Evolutionary conservation across 2,797 vertebrate genomes (phyloP).

Genomic region (Malacoctenus gilli): DNA sequence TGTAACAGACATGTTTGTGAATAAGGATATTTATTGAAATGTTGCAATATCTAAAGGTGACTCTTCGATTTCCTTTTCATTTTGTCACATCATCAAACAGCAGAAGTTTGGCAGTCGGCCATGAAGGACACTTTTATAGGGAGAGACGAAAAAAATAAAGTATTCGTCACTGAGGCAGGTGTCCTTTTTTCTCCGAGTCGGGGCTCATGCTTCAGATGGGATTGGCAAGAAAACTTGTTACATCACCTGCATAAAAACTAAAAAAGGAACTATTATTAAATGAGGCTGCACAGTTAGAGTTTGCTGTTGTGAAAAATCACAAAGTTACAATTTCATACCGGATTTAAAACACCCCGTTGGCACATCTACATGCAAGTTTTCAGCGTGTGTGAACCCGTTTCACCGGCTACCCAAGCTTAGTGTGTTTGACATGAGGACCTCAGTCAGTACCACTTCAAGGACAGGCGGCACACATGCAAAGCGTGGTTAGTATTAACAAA

Average conservation of each 20-base stretch:
- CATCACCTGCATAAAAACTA: constrained; percentile 11
- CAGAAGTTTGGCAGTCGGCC: constrained; percentile 63
- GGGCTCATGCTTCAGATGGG: constrained; percentile 20
- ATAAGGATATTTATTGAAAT: constrained; percentile 74
- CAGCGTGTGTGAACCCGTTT: constrained; percentile 4
- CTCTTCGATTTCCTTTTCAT: constrained; percentile 32
- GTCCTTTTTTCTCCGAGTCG: constrained; percentile 2
- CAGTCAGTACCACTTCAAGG: constrained; percentile 3
- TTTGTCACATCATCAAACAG: constrained; percentile 49
- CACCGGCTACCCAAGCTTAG: constrained; percentile 14
- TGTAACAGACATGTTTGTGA: constrained; percentile 19
- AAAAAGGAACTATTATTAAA: constrained; percentile 11
- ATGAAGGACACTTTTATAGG: constrained; percentile 59
- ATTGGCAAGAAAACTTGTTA: constrained; percentile 10
- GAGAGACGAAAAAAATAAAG: constrained; percentile 26
- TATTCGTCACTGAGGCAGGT: constrained; percentile 24
- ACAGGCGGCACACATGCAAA: constrained; percentile 34
- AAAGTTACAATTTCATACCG: constrained; percentile 3
- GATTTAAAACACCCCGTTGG: constrained; percentile 16
- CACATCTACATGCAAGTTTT: constrained; percentile 32
- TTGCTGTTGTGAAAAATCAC: constrained; percentile 3
- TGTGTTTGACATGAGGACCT: constrained; percentile 22
- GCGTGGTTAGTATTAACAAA: constrained; percentile 20
- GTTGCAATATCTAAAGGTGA: constrained; percentile 40
- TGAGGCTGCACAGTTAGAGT: not conserved